Evolutionary conservation across 2,113 vertebrate species (phyloP), one percentile per base, ranked within the genome.

Genomic region (Ptilorrhoa leucosticta): DNA sequence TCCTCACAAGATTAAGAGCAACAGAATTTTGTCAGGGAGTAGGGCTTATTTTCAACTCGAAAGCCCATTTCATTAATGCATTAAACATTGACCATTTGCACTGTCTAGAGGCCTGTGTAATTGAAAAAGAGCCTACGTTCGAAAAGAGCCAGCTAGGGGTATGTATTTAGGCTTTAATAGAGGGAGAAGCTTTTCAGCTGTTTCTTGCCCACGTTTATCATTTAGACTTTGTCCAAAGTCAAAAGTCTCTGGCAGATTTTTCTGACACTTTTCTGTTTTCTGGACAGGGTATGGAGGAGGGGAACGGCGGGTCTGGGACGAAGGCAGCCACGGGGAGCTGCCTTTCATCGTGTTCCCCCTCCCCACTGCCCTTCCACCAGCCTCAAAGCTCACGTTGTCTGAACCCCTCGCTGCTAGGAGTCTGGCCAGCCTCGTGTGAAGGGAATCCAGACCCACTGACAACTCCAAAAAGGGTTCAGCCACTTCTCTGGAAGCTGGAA

Each of bases 391-490:
- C 21, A 33, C 2, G 15, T 51, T 35, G 72, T 53, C 76, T 91
- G 95, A 95, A 95, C 81, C 96, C 84, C 96, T 94, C 12, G 95
- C 95, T 96, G 96, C 94, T 96, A 93, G 64, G 90, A 91, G 94
- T 92, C 94, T 94, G 90, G 88, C 69, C 7, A 10, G 56, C 94
- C 90, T 80, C 58, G 6, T 7, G 48, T 33, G 71, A 54, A 94
- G 90, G 87, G 94, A 93, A 77, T 73, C 87, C 96, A 94, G 94
- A 86, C 84, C 94, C 94, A 83, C 71, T 66, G 75, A 87, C 71
- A 35, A 91, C 89, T 93, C 95, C 87, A 80, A 72, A 97, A 95
- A 90, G 93, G 95, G 84, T 96, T 96, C 94, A 91, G 89, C 71
- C 6, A 1, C 76, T 86, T 82, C 84, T 85, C 78, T 27, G 11